Conservation (phyloP, 2,113 vertebrate genomes). For the Parus major region DNA sequence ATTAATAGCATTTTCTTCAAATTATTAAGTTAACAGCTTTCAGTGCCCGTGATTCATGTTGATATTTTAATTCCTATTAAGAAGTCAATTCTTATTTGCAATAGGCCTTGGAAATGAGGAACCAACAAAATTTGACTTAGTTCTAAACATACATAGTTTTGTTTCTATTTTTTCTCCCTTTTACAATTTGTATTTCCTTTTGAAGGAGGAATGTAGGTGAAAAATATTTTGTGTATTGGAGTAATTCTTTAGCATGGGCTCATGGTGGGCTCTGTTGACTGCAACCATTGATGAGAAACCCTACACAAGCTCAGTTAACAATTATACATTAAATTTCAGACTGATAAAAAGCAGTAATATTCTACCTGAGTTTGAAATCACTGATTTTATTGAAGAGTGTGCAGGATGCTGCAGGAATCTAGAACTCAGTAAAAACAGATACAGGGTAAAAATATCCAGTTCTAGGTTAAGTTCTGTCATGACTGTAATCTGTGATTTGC, state of each 20-base stretch:
- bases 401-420: neutral
- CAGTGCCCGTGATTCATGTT: conserved; percentile 55
- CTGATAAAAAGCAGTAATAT: neutral
- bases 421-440: neutral
- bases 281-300: neutral
- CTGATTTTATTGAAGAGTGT: neutral
- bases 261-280: neutral
- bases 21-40: conserved; percentile 67
- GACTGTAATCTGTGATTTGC: neutral
- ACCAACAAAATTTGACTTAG: neutral
- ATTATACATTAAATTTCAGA: neutral
- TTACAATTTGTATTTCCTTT: neutral
- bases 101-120: conserved; percentile 40
- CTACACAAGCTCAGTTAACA: neutral
- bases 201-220: neutral
- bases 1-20: conserved; percentile 57
- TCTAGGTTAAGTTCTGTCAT: neutral
- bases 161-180: neutral
- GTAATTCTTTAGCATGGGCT: neutral
- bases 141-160: neutral
- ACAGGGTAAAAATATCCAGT: neutral
- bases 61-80: conserved; percentile 70
- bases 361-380: neutral
- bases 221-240: neutral
- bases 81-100: conserved; percentile 52